Evolutionary conservation across 2,113 vertebrate genomes (phyloP), one percentile per base, ranked within the genome.

Genomic region (Trachemys scripta): DNA sequence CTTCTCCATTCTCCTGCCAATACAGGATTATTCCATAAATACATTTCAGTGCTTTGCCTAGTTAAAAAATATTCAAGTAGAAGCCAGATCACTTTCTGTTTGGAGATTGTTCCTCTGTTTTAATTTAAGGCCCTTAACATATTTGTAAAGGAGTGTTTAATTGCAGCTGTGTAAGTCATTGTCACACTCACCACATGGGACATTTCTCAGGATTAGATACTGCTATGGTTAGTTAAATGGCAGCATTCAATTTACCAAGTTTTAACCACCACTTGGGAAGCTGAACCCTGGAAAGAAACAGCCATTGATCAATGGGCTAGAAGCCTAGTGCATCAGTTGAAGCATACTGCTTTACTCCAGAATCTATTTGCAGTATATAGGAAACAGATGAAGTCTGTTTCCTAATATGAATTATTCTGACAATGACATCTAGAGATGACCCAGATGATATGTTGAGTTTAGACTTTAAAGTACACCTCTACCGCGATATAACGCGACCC

Each of bases 91-190:
- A 89, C 2, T 51, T 84, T 76, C 88, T 81, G 12, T 0, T n/a
- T 42, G 78, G 76, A 17, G 80, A n/a, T 87, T 78, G 76, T 82
- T 75, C 69, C 84, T 82, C 50, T 82, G 38, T 84, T 91, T 57
- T 80, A 54, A 84, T 59, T 50, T 85, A 96, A 93, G 94, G 94
- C 95, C 45, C 86, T 72, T 42, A 57, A n/a, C 87, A 22, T 80
- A 92, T 38, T 86, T 69, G 19, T 72, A 38, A 72, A 72, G 65
- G 65, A 72, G 35, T n/a, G 35, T 69, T 69, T 69, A 35, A 69
- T n/a, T n/a, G 62, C 62, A 69, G n/a, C 35, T 72, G 17, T 38
- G 62, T n/a, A 17, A 38, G 19, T 29, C 2, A 53, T 20, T 87
- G 38, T 94, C 80, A 45, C 42, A 53, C 85, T 94, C 93, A 53